Percentiles rank a stretch among this genome's conserved stretches.
These are phyloP conservation scores for Eutrigla gurnardus DNA, from an alignment of 2,797 vertebrate genomes.

Conservation along the genomic window DNA sequence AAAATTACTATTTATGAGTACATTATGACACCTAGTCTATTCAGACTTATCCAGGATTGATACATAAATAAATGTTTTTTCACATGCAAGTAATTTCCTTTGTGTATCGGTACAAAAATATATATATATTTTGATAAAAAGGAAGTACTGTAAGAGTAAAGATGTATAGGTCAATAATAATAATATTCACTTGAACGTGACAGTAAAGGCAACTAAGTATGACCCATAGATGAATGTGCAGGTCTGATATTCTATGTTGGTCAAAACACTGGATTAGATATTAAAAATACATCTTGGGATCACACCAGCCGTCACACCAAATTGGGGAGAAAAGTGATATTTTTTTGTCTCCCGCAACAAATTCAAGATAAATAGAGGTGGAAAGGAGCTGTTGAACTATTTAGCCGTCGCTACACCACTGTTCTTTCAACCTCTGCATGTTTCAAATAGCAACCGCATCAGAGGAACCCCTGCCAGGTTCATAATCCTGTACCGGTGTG, in stretches of 20 bases:
- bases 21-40: neutral
- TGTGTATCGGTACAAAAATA: no score
- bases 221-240: neutral
- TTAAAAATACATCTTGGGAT: neutral
- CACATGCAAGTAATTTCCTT: no score
- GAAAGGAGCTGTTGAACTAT: neutral
- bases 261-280: neutral
- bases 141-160: no score
- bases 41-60: conserved; percentile 5
- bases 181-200: no score
- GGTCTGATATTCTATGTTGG: neutral
- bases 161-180: no score
- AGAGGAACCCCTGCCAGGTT: conserved; percentile 8
- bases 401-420: neutral
- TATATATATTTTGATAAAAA: no score
- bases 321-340: no score
- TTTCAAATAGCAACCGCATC: conserved; percentile 14
- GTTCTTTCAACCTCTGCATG: conserved; percentile 2
- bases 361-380: neutral
- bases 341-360: no score
- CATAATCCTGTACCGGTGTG: conserved; percentile 1
- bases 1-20: no score
- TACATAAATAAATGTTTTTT: neutral
- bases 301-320: no score
- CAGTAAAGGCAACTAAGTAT: neutral